Evolutionary conservation across 2,113 vertebrate genomes (phyloP).

Genomic region (Pseudopipra pipra): DNA sequence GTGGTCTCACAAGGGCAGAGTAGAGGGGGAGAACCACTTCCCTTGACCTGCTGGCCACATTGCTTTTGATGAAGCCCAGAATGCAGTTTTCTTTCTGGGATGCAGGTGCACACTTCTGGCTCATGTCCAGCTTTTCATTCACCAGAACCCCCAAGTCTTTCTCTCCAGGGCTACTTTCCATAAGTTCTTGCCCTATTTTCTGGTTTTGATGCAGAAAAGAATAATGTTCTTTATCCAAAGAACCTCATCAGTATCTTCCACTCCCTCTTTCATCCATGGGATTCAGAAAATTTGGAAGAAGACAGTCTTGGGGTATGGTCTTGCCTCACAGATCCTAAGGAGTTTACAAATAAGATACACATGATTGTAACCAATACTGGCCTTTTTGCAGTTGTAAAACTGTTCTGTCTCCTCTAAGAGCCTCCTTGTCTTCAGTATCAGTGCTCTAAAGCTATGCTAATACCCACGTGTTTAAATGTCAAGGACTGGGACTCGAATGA

Average conservation of each 20-base stretch:
- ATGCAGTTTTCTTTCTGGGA: background rate
- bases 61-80: background rate
- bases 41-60: background rate
- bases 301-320: background rate
- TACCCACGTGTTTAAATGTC: background rate
- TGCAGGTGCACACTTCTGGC: background rate
- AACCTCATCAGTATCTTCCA: background rate
- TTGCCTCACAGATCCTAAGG: background rate
- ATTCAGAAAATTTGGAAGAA: background rate
- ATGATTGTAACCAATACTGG: background rate
- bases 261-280: background rate
- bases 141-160: background rate
- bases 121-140: background rate
- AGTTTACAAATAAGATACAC: background rate
- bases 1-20: background rate
- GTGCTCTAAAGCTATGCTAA: background rate
- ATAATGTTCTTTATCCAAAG: background rate
- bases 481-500: background rate
- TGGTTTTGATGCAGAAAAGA: background rate
- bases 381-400: background rate
- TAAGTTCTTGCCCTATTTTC: background rate
- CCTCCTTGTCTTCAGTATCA: background rate
- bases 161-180: background rate
- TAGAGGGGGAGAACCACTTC: background rate
- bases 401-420: background rate